phyloP scores from a whole-genome alignment of 2,797 vertebrate genomes.

The Poeciliopsis paucimaculata region DNA sequence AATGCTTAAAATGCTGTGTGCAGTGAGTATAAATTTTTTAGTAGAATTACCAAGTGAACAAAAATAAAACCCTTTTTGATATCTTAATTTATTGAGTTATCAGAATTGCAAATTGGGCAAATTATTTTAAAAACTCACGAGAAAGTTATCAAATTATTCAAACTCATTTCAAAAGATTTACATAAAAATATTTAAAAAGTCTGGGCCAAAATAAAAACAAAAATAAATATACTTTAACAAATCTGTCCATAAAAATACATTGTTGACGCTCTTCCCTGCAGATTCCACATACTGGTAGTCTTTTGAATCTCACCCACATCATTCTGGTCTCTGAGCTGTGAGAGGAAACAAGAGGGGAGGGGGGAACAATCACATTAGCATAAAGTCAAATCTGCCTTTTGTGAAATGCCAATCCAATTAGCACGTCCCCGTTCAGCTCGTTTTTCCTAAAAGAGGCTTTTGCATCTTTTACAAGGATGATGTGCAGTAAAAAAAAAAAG shows the following conservation, averaged over 20 bases:
- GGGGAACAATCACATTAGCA: slow-evolving; percentile 74
- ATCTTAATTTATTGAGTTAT: not conserved
- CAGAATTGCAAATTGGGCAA: not conserved
- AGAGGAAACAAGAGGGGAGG: slow-evolving; percentile 18
- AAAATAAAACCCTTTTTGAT: not conserved
- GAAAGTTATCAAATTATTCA: not conserved
- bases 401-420: slow-evolving; percentile 81
- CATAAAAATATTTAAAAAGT: not conserved
- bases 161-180: not conserved
- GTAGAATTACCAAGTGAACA: not conserved
- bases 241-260: slow-evolving; percentile 14
- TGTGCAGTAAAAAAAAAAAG: slow-evolving; percentile 64
- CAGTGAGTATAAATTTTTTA: not conserved
- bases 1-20: not conserved
- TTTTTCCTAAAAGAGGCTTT: slow-evolving; percentile 68
- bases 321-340: slow-evolving; percentile 47
- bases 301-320: slow-evolving; percentile 61
- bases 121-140: not conserved
- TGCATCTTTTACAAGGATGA: slow-evolving; percentile 72
- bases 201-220: slow-evolving; percentile 6
- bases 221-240: slow-evolving; percentile 15
- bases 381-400: slow-evolving; percentile 78
- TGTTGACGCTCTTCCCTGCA: slow-evolving; percentile 27
- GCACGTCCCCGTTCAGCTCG: slow-evolving; percentile 65
- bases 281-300: slow-evolving; percentile 36